These are phyloP conservation scores for Drosophila albomicans DNA, from an alignment of 1,140 invertebrate genomes.

Conservation along the genomic window DNA sequence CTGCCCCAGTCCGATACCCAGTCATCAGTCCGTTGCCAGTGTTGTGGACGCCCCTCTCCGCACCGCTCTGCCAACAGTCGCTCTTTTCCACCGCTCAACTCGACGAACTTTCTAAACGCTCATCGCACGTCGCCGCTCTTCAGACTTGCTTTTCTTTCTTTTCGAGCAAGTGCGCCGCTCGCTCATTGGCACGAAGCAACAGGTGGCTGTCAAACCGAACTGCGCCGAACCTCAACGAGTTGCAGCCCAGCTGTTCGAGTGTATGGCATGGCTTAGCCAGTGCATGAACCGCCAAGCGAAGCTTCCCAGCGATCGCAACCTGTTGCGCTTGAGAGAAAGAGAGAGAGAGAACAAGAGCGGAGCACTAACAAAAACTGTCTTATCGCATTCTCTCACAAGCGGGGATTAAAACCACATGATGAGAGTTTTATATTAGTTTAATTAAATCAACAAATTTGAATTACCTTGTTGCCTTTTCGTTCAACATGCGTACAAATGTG, in stretches of 20 bases:
- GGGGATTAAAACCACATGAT: too few relatives aligned
- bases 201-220: slow-evolving; percentile 14
- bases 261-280: slow-evolving; percentile 9
- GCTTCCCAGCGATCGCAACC: slow-evolving; percentile 13
- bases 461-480: too few relatives aligned
- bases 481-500: too few relatives aligned
- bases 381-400: too few relatives aligned
- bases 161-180: slow-evolving; percentile 22
- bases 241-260: background rate
- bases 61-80: background rate
- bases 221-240: background rate
- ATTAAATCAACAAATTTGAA: too few relatives aligned
- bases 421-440: too few relatives aligned
- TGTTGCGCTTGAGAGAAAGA: background rate
- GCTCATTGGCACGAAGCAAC: background rate
- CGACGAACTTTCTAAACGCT: slow-evolving; percentile 63
- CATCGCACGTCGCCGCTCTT: slow-evolving; percentile 37
- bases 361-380: too few relatives aligned
- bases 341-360: too few relatives aligned
- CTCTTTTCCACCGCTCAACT: slow-evolving; percentile 2
- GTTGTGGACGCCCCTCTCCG: background rate
- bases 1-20: slow-evolving; percentile 17
- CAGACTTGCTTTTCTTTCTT: slow-evolving; percentile 26
- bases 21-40: slow-evolving; percentile 10
- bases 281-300: background rate